Conservation (phyloP, 2,113 vertebrate species). For the Macroglossus sobrinus region DNA sequence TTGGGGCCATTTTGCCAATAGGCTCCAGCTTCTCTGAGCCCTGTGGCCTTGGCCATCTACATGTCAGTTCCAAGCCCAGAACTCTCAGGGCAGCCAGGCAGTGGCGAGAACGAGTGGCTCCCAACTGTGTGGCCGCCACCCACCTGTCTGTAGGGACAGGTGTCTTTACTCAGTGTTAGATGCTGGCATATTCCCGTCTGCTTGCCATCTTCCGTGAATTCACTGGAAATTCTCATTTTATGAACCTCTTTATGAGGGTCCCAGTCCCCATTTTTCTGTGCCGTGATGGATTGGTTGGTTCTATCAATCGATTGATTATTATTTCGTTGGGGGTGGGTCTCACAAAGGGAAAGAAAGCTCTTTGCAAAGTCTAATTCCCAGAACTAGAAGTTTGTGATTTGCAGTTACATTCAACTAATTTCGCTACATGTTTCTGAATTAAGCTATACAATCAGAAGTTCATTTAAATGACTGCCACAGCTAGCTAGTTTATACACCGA, state of each 20-base stretch:
- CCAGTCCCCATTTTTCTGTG: neutral
- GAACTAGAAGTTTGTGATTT: neutral
- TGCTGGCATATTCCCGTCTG: too few species aligned
- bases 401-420: conserved; percentile 44
- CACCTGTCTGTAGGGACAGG: neutral
- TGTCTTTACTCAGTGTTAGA: neutral
- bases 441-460: conserved; percentile 52
- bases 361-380: neutral
- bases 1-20: neutral
- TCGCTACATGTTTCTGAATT: conserved; percentile 60
- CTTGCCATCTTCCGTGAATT: neutral
- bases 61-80: neutral
- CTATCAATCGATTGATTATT: neutral
- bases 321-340: neutral
- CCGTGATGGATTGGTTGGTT: neutral
- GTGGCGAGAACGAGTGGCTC: neutral
- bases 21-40: neutral
- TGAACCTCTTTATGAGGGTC: neutral
- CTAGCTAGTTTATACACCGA: conserved; percentile 39
- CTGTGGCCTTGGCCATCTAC: neutral
- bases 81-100: neutral
- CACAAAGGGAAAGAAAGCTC: neutral
- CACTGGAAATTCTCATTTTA: neutral
- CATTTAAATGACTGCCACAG: conserved; percentile 64
- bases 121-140: neutral